Evolutionary conservation across 2,113 vertebrate genomes (phyloP).

Genomic region (Paramisgurnus dabryanus): DNA sequence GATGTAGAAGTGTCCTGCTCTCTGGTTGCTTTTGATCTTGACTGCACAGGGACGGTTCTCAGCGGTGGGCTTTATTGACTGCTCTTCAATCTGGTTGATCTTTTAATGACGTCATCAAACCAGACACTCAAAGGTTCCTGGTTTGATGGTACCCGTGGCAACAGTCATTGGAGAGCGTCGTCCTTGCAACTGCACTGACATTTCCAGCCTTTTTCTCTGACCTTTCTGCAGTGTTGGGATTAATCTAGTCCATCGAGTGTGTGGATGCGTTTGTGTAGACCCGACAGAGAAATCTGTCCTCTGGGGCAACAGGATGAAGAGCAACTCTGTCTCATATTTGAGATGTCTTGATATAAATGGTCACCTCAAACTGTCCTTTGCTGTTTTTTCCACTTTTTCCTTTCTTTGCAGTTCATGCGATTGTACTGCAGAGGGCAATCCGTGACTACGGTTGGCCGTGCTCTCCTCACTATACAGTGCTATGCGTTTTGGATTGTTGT

Average conservation of each 20-base stretch:
- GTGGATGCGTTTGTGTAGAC: background rate
- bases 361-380: conserved; percentile 31
- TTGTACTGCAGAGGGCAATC: conserved; percentile 77
- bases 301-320: conserved; percentile 1
- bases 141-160: background rate
- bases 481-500: conserved; percentile 42
- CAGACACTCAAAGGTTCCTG: background rate
- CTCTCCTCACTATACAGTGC: conserved; percentile 3
- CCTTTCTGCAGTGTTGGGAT: conserved; percentile 47
- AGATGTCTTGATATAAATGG: conserved; percentile 26
- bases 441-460: conserved; percentile 60
- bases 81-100: background rate
- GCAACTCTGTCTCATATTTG: background rate
- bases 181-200: conserved; percentile 48
- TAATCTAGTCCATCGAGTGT: conserved; percentile 45
- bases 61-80: conserved; percentile 1
- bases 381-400: conserved; percentile 3
- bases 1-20: background rate
- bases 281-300: background rate
- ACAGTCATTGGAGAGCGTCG: conserved; percentile 17
- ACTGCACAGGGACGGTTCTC: background rate
- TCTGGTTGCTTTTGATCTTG: background rate
- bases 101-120: background rate
- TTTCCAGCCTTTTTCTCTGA: conserved; percentile 45
- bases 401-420: conserved; percentile 54